Conservation (phyloP, 1,140 invertebrate species). For the Orchesella cincta region DNA sequence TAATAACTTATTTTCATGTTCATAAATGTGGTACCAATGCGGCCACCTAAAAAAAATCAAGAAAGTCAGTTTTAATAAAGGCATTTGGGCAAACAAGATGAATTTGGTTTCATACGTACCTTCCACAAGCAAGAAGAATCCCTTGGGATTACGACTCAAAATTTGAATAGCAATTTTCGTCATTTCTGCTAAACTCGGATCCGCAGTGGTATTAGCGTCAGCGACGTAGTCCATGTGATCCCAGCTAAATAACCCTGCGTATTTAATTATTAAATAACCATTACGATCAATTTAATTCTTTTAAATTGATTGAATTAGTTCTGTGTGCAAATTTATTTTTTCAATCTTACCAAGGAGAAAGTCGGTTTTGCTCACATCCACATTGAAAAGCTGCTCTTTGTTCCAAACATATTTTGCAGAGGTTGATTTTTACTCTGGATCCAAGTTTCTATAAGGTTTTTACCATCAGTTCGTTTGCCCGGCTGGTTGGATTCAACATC, state of each 20-base stretch:
- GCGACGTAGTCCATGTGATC: slow-evolving; percentile 50
- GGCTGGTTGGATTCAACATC: slow-evolving; percentile 56
- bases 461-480: not conserved
- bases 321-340: slow-evolving; percentile 70
- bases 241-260: slow-evolving; percentile 48
- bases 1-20: too few relatives aligned
- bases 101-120: too few relatives aligned
- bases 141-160: too few relatives aligned
- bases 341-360: slow-evolving; percentile 54
- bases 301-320: slow-evolving; percentile 73
- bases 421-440: not conserved
- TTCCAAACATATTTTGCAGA: not conserved
- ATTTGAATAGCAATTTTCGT: too few relatives aligned
- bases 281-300: slow-evolving; percentile 79
- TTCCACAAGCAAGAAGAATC: too few relatives aligned
- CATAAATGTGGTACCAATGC: too few relatives aligned
- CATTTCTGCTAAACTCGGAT: too few relatives aligned
- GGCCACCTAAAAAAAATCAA: slow-evolving; percentile 65
- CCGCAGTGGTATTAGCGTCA: slow-evolving; percentile 34
- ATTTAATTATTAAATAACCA: slow-evolving; percentile 76
- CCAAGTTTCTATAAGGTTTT: not conserved
- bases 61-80: too few relatives aligned
- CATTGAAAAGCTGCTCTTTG: not conserved
- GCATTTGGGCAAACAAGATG: too few relatives aligned
- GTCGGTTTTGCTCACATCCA: not conserved